A percentile compares a stretch with the other conserved stretches of the same genome.
phyloP scores from a whole-genome alignment of 2,113 vertebrate species.

The Spea multiplicata region DNA sequence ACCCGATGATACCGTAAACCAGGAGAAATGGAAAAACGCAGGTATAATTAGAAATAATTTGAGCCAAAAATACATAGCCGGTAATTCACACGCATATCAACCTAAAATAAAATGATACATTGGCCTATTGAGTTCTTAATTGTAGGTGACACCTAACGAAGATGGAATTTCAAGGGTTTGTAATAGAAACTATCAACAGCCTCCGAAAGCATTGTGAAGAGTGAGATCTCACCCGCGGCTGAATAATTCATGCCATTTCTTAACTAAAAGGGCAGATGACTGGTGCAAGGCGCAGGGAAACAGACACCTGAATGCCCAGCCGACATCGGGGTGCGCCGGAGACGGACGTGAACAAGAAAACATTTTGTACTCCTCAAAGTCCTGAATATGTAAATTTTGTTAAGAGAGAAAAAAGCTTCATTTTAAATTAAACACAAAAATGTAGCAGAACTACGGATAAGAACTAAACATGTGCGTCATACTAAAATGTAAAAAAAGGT shows the following conservation, averaged over 20 bases:
- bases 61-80: slow-evolving; percentile 2
- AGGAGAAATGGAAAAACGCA: slow-evolving; percentile 24
- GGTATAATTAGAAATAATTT: slow-evolving; percentile 32
- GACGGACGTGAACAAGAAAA: neutral
- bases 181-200: slow-evolving; percentile 53
- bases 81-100: slow-evolving; percentile 7
- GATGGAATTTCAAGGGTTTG: slow-evolving; percentile 57
- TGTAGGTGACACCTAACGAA: slow-evolving; percentile 6
- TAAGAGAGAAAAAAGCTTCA: too few relatives aligned
- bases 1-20: neutral
- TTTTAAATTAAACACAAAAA: too few relatives aligned
- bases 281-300: neutral
- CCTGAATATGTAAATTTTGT: too few relatives aligned
- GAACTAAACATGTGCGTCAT: too few relatives aligned
- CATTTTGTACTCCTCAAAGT: neutral
- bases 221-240: slow-evolving; percentile 37
- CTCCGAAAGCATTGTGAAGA: neutral
- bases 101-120: slow-evolving; percentile 41
- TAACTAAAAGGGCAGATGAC: slow-evolving; percentile 35
- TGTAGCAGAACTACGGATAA: too few relatives aligned
- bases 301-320: neutral
- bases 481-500: too few relatives aligned
- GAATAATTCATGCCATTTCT: slow-evolving; percentile 60
- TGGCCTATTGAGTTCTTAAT: slow-evolving; percentile 42
- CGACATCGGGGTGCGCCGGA: neutral